A percentile compares a stretch with the other conserved stretches of the same genome.
Conservation (phyloP, 2,113 vertebrate genomes). For the Dipodomys ordii region DNA sequence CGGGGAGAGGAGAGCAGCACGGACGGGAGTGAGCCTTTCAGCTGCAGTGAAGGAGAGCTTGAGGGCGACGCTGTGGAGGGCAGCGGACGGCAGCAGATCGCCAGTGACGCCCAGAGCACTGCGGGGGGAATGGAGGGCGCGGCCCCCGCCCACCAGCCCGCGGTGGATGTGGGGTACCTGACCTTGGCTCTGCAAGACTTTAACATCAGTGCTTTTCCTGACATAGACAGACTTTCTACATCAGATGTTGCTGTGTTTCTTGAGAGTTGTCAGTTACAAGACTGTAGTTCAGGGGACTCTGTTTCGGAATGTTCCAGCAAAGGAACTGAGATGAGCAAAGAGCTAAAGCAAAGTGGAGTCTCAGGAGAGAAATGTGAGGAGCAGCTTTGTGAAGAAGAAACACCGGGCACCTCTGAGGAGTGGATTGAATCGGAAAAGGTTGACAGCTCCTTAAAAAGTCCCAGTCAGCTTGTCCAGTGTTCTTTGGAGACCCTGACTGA, state of each 20-base stretch:
- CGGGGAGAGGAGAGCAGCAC: not conserved
- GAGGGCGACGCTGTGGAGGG: not conserved
- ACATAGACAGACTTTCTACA: slow-evolving; percentile 39
- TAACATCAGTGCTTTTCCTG: slow-evolving; percentile 29
- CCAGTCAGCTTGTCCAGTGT: not conserved
- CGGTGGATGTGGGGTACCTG: slow-evolving; percentile 64
- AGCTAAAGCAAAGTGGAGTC: not conserved
- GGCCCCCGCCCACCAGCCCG: not conserved
- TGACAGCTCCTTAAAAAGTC: not conserved
- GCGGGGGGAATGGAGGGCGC: rapidly evolving
- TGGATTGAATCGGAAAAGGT: slow-evolving; percentile 76
- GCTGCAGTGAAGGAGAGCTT: slow-evolving; percentile 63
- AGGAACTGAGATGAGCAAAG: slow-evolving; percentile 43
- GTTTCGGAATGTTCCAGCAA: slow-evolving; percentile 64
- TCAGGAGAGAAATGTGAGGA: not conserved
- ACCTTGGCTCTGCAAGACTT: slow-evolving; percentile 39
- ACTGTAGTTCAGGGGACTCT: slow-evolving; percentile 64
- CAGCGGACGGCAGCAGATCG: not conserved
- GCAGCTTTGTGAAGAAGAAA: slow-evolving; percentile 32
- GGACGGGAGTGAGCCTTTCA: slow-evolving; percentile 37
- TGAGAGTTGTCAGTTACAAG: slow-evolving; percentile 67
- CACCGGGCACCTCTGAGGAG: slow-evolving; percentile 23
- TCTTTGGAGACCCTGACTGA: slow-evolving; percentile 31
- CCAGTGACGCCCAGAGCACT: not conserved
- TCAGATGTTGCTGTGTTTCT: slow-evolving; percentile 60